Base-by-base conservation (phyloP, 2,888 invertebrate genomes). In the Ophion ellenae region DNA sequence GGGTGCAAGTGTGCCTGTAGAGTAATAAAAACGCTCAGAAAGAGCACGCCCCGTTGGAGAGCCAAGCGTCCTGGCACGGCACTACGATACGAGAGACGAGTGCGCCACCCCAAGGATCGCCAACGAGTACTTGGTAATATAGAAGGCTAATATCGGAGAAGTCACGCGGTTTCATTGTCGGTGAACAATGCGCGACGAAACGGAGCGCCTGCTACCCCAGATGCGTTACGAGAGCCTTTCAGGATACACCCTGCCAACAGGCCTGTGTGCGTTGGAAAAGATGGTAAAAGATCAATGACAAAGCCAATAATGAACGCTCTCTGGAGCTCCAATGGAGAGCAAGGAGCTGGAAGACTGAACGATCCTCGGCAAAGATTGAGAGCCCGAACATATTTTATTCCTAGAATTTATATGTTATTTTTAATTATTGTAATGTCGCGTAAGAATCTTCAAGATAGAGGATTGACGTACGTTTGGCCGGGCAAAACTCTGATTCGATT, bases 141-240 rank as follows among this genome's bases (percentile, higher is more conserved):
- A 89, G 86, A 86, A 75, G 87, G 87, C 90, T 90, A 91, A 90
- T 90, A 85, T 83, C 88, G 86, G 87, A 89, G 89, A 87, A 89
- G 87, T 89, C 91, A 87, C 89, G 89, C 88, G 80, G 91, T 88
- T 89, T 89, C 85, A 90, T 91, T 91, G 89, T 90, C 79, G 74
- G 86, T 57, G 83, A 81, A 90, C 89, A 89, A 89, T 84, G 32
- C 40, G 14, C 11, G 71, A 76, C 11, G 11, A 20, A 28, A 17
- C 59, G 59, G 82, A 17, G 32, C 47, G 77, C 78, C 85, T 87
- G 88, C 86, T 88, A 88, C 81, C 78, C 64, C 76, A 79, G 45
- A 57, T n/a, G 59, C 32, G 24, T 67, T 28, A 69, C 57, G 57
- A 69, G 67, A 11, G 47, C 57, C 59, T 32, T 84, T 73, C 28